Percentiles rank a stretch among this genome's conserved stretches.
phyloP scores from a whole-genome alignment of 2,113 vertebrate genomes.

The Hippocampus mohnikei region DNA sequence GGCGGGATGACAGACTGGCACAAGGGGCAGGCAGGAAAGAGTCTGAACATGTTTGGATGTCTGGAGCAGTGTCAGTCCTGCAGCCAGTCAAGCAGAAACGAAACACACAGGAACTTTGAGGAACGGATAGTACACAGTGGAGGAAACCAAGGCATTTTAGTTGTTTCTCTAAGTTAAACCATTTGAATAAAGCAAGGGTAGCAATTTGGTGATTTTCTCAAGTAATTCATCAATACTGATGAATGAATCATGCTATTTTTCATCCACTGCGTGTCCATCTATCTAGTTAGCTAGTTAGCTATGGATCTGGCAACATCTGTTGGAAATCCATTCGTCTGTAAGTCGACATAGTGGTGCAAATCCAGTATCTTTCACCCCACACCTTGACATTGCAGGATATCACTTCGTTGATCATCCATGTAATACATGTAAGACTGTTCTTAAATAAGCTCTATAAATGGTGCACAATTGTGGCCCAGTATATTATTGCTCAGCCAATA shows the following conservation, averaged over 20 bases:
- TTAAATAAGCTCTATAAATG: too few relatives aligned
- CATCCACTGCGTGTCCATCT: neutral
- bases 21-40: constrained; percentile 63
- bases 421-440: too few relatives aligned
- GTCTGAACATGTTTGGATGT: constrained; percentile 67
- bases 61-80: constrained; percentile 71
- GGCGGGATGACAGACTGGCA: constrained; percentile 70
- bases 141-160: constrained; percentile 55
- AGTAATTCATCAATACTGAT: neutral
- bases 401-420: too few relatives aligned
- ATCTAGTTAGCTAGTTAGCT: too few relatives aligned
- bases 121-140: constrained; percentile 58
- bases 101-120: constrained; percentile 57
- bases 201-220: neutral
- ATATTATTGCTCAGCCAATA: too few relatives aligned
- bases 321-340: too few relatives aligned
- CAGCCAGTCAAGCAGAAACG: constrained; percentile 62
- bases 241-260: neutral
- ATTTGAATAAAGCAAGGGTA: neutral
- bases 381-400: too few relatives aligned
- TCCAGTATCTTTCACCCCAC: too few relatives aligned
- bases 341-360: too few relatives aligned
- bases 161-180: constrained; percentile 33
- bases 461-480: too few relatives aligned
- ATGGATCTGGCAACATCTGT: too few relatives aligned